Base-by-base conservation (phyloP, 2,888 invertebrate genomes). In the Ptilodon capucinus region DNA sequence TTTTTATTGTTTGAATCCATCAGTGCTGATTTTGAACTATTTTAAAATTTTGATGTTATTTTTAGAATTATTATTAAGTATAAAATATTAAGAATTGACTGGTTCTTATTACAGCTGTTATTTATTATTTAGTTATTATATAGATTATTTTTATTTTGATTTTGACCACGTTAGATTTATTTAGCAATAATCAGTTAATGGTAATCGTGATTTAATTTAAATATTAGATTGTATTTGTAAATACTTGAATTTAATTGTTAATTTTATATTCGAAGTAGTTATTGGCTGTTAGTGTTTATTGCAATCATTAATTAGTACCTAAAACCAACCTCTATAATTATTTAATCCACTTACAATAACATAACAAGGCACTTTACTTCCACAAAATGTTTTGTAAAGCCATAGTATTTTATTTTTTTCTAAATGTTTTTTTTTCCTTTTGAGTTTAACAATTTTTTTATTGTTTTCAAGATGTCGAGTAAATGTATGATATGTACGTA, bases 71-170 rank as follows among this genome's bases (percentile, higher is more conserved):
- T 36, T 11, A n/a, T 56, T 59, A 60, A 51, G 46, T 53, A 57
- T 60, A 62, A 59, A 58, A 59, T 60, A 68, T 69, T 64, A 68
- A 68, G 68, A 72, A 70, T 71, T 71, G 85, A 85, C 85, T 87
- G 83, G 83, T 80, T 81, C 72, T 73, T 77, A 74, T 73, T 60
- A 67, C 67, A 75, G 77, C 78, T 87, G 90, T 90, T 90, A 90
- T 90, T 90, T 90, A 90, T 88, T 90, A 78, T 90, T 76, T 90
- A 89, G 64, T 66, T 79, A 68, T 47, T 67, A 70, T 21, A 46
- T 59, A 63, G 48, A n/a, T n/a, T n/a, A n/a, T 53, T 65, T 66
- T 62, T 43, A 54, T 50, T 44, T 59, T 59, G 60, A 67, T 54
- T 62, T 57, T 60, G 56, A 62, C 48, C 56, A 66, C 47, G 44